Conservation (phyloP, 2,888 invertebrate species). For the Cetonia aurata region DNA sequence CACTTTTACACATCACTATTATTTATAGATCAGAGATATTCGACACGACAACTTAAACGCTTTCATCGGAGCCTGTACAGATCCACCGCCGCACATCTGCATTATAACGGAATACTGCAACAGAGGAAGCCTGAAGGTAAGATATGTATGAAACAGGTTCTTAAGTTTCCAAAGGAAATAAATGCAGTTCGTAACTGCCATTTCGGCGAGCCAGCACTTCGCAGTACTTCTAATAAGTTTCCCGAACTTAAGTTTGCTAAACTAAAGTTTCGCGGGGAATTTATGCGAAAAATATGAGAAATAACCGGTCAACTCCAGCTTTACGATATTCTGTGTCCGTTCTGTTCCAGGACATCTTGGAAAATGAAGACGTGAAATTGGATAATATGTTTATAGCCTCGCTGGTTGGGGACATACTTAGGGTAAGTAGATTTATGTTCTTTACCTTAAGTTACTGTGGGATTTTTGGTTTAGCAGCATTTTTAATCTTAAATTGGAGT, state of each 20-base stretch:
- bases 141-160: neutral
- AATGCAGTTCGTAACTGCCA: neutral
- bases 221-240: slow-evolving; percentile 32
- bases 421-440: slow-evolving; percentile 74
- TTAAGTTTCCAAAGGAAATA: neutral
- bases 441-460: too few relatives aligned
- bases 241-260: too few relatives aligned
- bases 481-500: too few relatives aligned
- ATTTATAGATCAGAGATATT: slow-evolving; percentile 84
- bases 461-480: too few relatives aligned
- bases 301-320: slow-evolving; percentile 7
- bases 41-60: slow-evolving; percentile 93
- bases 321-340: neutral
- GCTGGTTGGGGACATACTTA: slow-evolving; percentile 92
- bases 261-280: neutral
- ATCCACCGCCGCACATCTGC: slow-evolving; percentile 91
- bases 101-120: slow-evolving; percentile 91
- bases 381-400: slow-evolving; percentile 98
- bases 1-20: too few relatives aligned
- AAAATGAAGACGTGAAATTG: slow-evolving; percentile 94
- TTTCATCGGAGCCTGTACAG: slow-evolving; percentile 93
- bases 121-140: slow-evolving; percentile 90
- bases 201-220: neutral
- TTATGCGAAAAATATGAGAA: neutral
- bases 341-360: slow-evolving; percentile 83